These are phyloP conservation scores for Arvicanthis niloticus DNA, from an alignment of 2,113 vertebrate species.

Conservation along the genomic window DNA sequence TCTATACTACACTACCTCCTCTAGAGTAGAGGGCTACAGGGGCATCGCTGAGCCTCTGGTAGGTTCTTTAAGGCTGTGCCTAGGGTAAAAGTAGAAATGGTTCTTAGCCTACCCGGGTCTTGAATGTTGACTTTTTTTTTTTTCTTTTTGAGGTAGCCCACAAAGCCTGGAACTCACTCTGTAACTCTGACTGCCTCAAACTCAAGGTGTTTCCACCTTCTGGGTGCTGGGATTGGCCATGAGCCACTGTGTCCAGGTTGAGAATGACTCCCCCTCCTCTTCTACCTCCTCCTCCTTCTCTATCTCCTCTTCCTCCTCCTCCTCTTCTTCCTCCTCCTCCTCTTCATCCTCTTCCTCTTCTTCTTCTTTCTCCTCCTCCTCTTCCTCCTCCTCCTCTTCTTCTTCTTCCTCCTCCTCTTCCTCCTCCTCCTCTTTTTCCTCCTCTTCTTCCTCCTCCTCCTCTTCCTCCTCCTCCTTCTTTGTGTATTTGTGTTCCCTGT, in stretches of 20 bases:
- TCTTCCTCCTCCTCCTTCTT: neutral
- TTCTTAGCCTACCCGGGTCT: neutral
- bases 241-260: neutral
- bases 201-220: neutral
- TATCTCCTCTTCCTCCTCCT: neutral
- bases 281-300: no score
- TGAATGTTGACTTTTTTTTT: no score
- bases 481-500: neutral
- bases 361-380: no score
- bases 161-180: neutral
- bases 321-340: no score
- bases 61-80: neutral
- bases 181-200: neutral
- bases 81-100: neutral
- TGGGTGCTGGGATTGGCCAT: neutral
- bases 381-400: no score
- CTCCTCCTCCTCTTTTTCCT: no score
- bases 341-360: no score
- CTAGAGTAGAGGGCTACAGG: neutral
- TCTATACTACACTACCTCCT: fast-evolving
- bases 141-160: neutral
- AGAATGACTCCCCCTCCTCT: no score
- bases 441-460: no score
- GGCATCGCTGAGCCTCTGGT: neutral
- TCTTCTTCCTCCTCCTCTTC: no score